Percentiles rank a stretch among this genome's conserved stretches.
Conservation (phyloP, 2,888 invertebrate genomes). For the Chymomyza fuscimana region DNA sequence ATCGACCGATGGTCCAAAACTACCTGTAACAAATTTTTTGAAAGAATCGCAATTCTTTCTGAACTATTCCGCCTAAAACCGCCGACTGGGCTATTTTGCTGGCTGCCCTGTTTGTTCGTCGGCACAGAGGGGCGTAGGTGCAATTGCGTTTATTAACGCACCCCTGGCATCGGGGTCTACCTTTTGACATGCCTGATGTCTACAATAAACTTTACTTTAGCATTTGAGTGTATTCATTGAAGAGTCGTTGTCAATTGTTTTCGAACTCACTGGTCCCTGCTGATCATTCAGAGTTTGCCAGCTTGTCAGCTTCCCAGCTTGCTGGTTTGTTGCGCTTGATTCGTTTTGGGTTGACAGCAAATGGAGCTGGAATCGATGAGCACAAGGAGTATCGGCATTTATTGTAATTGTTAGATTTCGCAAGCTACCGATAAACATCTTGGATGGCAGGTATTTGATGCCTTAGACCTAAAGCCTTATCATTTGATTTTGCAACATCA, state of each 20-base stretch:
- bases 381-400: not conserved
- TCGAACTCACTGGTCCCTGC: constrained; percentile 30
- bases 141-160: constrained; percentile 75
- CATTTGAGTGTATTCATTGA: constrained; percentile 46
- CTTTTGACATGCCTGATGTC: constrained; percentile 35
- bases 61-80: constrained; percentile 66
- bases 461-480: constrained; percentile 8
- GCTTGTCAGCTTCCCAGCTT: constrained; percentile 27
- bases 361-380: not conserved
- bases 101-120: constrained; percentile 15
- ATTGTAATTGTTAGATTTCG: not conserved
- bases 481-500: constrained; percentile 36
- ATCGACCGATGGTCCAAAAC: constrained; percentile 41
- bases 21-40: constrained; percentile 46
- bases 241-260: constrained; percentile 53
- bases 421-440: constrained; percentile 41
- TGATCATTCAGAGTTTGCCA: constrained; percentile 13
- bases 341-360: constrained; percentile 36
- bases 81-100: constrained; percentile 63
- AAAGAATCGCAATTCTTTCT: constrained; percentile 37
- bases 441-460: constrained; percentile 25
- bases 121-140: constrained; percentile 67
- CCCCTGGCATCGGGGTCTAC: constrained; percentile 52
- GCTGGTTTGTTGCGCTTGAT: constrained; percentile 52
- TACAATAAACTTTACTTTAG: constrained; percentile 26